phyloP scores from a whole-genome alignment of 2,888 invertebrate genomes.

The Melinaea menophilus region DNA sequence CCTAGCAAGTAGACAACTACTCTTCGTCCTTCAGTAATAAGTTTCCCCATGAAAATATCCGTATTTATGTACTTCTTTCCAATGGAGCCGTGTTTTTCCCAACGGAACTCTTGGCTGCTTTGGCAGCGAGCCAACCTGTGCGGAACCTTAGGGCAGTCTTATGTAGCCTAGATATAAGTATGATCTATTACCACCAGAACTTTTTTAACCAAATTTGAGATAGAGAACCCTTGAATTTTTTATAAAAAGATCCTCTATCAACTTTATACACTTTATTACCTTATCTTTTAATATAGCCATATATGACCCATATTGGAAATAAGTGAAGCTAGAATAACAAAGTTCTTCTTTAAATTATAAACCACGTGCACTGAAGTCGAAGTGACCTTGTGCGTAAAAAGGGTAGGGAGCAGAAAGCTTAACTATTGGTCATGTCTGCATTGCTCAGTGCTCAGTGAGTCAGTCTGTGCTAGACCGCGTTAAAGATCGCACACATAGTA shows the following conservation, averaged over 20 bases:
- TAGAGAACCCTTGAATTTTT: neutral
- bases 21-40: conserved; percentile 10
- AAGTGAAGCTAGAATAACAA: too few relatives aligned
- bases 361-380: neutral
- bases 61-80: conserved; percentile 43
- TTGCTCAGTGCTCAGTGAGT: neutral
- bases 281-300: too few relatives aligned
- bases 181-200: conserved; percentile 36
- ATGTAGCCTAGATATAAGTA: conserved; percentile 45
- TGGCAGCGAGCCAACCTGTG: conserved; percentile 45
- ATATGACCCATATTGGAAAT: too few relatives aligned
- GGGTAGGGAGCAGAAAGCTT: conserved; percentile 2
- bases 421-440: neutral
- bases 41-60: conserved; percentile 22
- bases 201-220: conserved; percentile 27
- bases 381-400: conserved; percentile 4
- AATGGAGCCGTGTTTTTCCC: conserved; percentile 39
- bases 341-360: too few relatives aligned
- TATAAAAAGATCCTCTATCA: too few relatives aligned
- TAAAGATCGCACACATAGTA: conserved; percentile 5
- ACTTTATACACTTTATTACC: too few relatives aligned
- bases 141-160: conserved; percentile 44
- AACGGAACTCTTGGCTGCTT: conserved; percentile 37
- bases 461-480: conserved; percentile 15
- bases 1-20: too few relatives aligned